These are phyloP conservation scores for Phyllotreta striolata DNA, from an alignment of 2,888 invertebrate species.

Conservation along the genomic window DNA sequence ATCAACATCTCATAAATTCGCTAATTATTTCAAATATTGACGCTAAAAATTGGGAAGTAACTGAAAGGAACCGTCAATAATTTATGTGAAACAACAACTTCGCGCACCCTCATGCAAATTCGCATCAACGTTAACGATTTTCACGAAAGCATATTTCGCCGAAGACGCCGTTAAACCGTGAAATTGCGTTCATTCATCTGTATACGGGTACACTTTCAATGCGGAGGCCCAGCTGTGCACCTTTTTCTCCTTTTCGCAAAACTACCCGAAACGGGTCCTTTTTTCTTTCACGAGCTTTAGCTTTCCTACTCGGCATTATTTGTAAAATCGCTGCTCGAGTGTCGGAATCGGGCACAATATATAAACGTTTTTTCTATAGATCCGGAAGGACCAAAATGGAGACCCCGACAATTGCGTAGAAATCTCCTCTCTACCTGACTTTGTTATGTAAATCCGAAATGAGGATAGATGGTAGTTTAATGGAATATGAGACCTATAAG, in stretches of 20 bases:
- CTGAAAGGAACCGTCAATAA: background rate
- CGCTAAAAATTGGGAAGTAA: background rate
- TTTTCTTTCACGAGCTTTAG: slow-evolving; percentile 4
- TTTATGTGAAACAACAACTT: background rate
- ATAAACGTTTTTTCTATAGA: background rate
- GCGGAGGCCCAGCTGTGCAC: slow-evolving; percentile 4
- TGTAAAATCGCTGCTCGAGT: slow-evolving; percentile 6
- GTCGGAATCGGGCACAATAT: slow-evolving; percentile 1
- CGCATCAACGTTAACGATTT: background rate
- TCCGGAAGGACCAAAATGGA: slow-evolving; percentile 6
- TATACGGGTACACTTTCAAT: background rate
- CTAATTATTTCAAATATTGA: background rate
- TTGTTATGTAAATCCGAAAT: slow-evolving; percentile 8
- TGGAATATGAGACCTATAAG: background rate
- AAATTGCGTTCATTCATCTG: slow-evolving; percentile 1
- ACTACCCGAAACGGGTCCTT: slow-evolving; percentile 1
- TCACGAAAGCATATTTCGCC: too few species aligned
- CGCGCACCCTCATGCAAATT: background rate
- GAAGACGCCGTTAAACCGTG: slow-evolving; percentile 5
- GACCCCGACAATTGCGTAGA: slow-evolving; percentile 1
- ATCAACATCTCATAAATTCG: background rate
- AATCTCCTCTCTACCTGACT: slow-evolving; percentile 10
- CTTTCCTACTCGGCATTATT: background rate
- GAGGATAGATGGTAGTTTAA: slow-evolving; percentile 7
- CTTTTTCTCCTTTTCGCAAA: slow-evolving; percentile 5